These are phyloP conservation scores for Eleutherodactylus coqui DNA, from an alignment of 2,797 vertebrate species.

Conservation along the genomic window DNA sequence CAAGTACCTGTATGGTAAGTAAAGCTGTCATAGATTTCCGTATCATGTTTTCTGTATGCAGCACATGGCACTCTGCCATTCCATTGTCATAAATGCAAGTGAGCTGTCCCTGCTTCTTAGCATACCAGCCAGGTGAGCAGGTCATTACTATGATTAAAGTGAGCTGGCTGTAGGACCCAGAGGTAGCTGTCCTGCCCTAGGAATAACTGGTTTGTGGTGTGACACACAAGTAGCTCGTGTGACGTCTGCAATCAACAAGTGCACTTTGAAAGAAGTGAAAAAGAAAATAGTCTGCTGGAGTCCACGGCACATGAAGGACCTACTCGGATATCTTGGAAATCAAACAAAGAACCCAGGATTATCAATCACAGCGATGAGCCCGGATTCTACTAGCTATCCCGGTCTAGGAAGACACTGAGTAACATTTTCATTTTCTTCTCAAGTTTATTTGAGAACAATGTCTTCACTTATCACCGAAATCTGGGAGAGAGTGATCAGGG, in stretches of 20 bases:
- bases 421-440: not conserved
- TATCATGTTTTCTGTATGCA: conserved; percentile 1
- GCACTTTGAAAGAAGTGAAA: conserved; percentile 57
- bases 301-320: conserved; percentile 33
- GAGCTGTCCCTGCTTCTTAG: conserved; percentile 27
- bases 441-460: conserved; percentile 65
- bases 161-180: conserved; percentile 70
- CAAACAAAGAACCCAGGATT: not conserved
- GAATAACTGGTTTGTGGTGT: conserved; percentile 67
- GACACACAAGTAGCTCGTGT: conserved; percentile 67
- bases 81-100: conserved; percentile 17
- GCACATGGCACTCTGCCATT: conserved; percentile 18
- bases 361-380: conserved; percentile 13
- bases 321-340: not conserved
- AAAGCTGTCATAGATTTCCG: not conserved
- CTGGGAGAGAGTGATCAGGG: conserved; percentile 68
- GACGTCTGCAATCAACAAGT: conserved; percentile 69
- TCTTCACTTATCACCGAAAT: conserved; percentile 71
- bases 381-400: conserved; percentile 64
- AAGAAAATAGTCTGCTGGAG: conserved; percentile 60
- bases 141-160: conserved; percentile 18
- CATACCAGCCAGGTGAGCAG: conserved; percentile 46
- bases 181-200: conserved; percentile 45
- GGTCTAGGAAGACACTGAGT: conserved; percentile 57
- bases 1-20: not conserved